A percentile compares a stretch with the other conserved stretches of the same genome.
Evolutionary conservation across 1,140 invertebrate genomes (phyloP).

Genomic region (Aphis gossypii): DNA sequence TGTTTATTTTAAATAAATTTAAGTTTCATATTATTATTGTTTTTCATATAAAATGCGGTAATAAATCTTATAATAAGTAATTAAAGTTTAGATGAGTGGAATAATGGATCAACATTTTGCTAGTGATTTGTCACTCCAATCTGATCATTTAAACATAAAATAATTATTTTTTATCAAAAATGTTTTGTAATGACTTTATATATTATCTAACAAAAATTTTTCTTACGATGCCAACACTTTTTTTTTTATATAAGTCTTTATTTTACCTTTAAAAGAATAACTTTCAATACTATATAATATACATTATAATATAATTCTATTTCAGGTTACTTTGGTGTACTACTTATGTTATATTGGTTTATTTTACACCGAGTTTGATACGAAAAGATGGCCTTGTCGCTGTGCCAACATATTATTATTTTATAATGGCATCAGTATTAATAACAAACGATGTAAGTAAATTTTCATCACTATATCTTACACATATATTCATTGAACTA

Average conservation of each 20-base stretch:
- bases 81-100: neutral
- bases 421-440: neutral
- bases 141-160: neutral
- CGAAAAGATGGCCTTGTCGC: neutral
- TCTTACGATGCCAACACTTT: neutral
- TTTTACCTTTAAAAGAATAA: neutral
- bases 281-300: neutral
- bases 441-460: neutral
- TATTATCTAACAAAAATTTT: neutral
- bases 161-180: neutral
- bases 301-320: neutral
- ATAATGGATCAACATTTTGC: neutral
- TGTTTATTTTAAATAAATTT: neutral
- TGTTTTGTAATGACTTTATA: neutral
- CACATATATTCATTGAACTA: neutral
- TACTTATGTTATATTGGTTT: neutral
- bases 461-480: neutral
- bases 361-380: neutral
- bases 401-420: conserved; percentile 11
- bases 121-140: neutral
- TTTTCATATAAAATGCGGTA: neutral
- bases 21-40: neutral
- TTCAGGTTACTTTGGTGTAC: neutral
- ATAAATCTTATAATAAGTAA: neutral
- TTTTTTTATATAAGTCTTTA: neutral